Percentiles rank a stretch among this genome's conserved stretches.
These are phyloP conservation scores for Dicrostonyx torquatus DNA, from an alignment of 2,797 vertebrate genomes.

Conservation along the genomic window DNA sequence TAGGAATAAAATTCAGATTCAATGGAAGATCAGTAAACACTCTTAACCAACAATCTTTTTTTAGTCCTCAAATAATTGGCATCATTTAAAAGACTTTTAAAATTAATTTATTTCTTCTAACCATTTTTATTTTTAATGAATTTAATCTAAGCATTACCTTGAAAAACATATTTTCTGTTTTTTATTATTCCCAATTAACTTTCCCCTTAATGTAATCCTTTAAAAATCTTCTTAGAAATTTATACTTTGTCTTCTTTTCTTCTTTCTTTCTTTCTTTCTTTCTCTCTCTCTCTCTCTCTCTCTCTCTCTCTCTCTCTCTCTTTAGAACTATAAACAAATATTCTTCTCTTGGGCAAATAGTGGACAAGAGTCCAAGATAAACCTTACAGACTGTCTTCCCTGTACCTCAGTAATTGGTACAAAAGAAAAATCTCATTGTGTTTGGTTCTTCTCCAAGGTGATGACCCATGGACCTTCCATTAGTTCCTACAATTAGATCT, in stretches of 20 bases:
- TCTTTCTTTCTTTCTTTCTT: too few species aligned
- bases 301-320: background rate
- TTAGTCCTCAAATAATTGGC: background rate
- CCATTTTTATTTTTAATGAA: conserved; percentile 30
- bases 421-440: background rate
- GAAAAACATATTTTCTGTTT: background rate
- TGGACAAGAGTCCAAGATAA: background rate
- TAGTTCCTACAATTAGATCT: background rate
- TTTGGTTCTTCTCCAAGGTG: background rate
- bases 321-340: background rate
- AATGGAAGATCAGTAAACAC: background rate
- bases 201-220: background rate
- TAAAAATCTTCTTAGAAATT: background rate
- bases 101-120: background rate
- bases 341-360: background rate
- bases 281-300: too few species aligned
- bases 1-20: background rate
- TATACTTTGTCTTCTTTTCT: background rate
- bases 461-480: background rate
- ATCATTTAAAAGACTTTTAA: conserved; percentile 42
- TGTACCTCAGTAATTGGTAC: background rate
- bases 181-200: background rate
- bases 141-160: background rate
- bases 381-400: background rate
- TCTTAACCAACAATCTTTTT: background rate